Conservation (phyloP, 1,140 invertebrate species). For the Drosophila santomea region DNA sequence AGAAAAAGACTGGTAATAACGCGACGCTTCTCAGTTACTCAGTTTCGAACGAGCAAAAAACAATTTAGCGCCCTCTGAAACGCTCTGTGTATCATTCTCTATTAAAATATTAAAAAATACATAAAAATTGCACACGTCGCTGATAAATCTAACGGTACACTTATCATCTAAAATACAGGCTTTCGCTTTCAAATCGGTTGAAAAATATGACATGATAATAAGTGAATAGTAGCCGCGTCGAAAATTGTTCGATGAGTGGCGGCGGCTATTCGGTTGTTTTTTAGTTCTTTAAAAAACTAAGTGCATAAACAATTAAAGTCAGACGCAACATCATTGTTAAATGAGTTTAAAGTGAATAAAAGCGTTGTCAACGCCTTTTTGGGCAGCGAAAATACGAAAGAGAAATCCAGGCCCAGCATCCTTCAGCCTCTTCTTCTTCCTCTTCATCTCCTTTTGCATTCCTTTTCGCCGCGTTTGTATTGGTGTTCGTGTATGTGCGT, state of each 20-base stretch:
- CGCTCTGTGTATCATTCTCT: slow-evolving; percentile 1
- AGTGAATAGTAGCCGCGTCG: background rate
- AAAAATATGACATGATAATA: background rate
- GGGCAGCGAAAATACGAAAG: slow-evolving; percentile 26
- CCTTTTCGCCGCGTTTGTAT: slow-evolving; percentile 17
- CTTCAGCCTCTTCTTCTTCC: slow-evolving; percentile 37
- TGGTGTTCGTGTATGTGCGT: slow-evolving; percentile 21
- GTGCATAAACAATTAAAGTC: background rate
- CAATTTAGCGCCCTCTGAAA: background rate
- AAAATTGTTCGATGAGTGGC: slow-evolving; percentile 1
- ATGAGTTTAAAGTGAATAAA: slow-evolving; percentile 1
- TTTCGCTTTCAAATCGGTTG: background rate
- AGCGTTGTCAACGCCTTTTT: background rate
- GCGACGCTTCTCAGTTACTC: background rate
- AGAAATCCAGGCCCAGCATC: slow-evolving; percentile 54
- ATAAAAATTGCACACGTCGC: background rate
- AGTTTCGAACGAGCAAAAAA: too few relatives aligned
- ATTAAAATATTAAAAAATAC: background rate
- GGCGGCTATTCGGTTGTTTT: slow-evolving; percentile 4
- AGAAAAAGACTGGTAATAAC: background rate
- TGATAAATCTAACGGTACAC: background rate
- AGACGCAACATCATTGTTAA: background rate
- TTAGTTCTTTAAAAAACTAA: background rate
- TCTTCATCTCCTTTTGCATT: slow-evolving; percentile 46
- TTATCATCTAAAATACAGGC: background rate